Percentiles rank a stretch among this genome's conserved stretches.
These are phyloP conservation scores for Reticulitermes speratus DNA, from an alignment of 1,140 invertebrate species.

Conservation along the genomic window DNA sequence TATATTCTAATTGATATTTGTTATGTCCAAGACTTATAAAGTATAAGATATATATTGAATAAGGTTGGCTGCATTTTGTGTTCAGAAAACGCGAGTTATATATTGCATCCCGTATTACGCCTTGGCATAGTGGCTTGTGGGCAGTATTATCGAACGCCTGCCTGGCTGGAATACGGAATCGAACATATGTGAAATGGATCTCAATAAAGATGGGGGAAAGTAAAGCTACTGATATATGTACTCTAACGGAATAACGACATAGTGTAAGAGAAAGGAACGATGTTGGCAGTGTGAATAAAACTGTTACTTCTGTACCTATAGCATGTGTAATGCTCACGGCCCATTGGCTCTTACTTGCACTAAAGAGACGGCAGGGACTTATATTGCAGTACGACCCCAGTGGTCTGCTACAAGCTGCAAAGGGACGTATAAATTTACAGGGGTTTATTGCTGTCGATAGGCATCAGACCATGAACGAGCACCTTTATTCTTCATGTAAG, in stretches of 20 bases:
- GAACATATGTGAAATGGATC: background rate
- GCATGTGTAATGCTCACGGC: background rate
- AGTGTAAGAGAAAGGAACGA: background rate
- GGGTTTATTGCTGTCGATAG: too few relatives aligned
- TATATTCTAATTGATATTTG: too few relatives aligned
- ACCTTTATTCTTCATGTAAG: too few relatives aligned
- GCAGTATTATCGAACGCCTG: background rate
- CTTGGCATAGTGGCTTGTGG: background rate
- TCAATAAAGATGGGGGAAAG: background rate
- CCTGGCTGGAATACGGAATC: background rate
- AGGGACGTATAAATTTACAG: too few relatives aligned
- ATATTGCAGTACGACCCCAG: too few relatives aligned
- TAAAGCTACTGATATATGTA: background rate
- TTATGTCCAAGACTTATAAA: too few relatives aligned
- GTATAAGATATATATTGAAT: too few relatives aligned
- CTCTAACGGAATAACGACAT: background rate
- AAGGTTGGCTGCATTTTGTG: too few relatives aligned
- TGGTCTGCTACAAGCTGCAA: too few relatives aligned
- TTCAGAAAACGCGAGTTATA: too few relatives aligned
- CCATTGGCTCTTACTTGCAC: background rate
- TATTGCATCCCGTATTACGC: too few relatives aligned
- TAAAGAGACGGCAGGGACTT: background rate
- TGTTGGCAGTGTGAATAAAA: background rate
- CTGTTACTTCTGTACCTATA: background rate
- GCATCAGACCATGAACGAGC: too few relatives aligned